A percentile compares a stretch with the other conserved stretches of the same genome.
These are phyloP conservation scores for Sorex maritimensis DNA, from an alignment of 2,797 vertebrate genomes.

Conservation along the genomic window DNA sequence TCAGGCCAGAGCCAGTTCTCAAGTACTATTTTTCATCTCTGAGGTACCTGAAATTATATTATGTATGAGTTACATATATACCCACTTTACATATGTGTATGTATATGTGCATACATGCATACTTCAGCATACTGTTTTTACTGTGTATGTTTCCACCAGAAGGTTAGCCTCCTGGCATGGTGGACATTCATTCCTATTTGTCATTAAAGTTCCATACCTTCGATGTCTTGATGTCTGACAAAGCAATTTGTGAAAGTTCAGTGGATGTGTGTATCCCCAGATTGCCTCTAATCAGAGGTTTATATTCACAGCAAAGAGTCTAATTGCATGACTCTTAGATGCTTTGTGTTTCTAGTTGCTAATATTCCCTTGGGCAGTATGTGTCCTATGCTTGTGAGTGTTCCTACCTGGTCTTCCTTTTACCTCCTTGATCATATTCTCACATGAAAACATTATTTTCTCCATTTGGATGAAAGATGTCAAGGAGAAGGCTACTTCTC, in stretches of 20 bases:
- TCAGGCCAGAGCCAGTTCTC: background rate
- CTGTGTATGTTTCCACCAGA: background rate
- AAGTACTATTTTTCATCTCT: constrained; percentile 2
- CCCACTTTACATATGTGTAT: background rate
- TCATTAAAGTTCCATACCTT: background rate
- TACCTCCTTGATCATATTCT: background rate
- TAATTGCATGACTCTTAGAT: background rate
- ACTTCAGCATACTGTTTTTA: background rate
- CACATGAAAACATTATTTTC: background rate
- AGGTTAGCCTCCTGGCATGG: background rate
- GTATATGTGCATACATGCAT: background rate
- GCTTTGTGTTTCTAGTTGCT: background rate
- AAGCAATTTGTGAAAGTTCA: background rate
- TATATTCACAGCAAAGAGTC: background rate
- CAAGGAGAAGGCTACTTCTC: background rate
- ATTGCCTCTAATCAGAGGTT: background rate
- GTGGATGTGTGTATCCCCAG: background rate
- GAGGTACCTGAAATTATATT: background rate
- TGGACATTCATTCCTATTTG: background rate
- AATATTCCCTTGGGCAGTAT: background rate
- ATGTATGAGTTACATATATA: background rate
- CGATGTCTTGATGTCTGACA: background rate
- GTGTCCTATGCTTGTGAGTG: background rate
- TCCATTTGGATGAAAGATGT: constrained; percentile 32
- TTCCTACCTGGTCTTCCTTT: background rate